Percentiles rank a stretch among this genome's conserved stretches.
Conservation (phyloP, 1,140 invertebrate species). For the Hyles euphorbiae region DNA sequence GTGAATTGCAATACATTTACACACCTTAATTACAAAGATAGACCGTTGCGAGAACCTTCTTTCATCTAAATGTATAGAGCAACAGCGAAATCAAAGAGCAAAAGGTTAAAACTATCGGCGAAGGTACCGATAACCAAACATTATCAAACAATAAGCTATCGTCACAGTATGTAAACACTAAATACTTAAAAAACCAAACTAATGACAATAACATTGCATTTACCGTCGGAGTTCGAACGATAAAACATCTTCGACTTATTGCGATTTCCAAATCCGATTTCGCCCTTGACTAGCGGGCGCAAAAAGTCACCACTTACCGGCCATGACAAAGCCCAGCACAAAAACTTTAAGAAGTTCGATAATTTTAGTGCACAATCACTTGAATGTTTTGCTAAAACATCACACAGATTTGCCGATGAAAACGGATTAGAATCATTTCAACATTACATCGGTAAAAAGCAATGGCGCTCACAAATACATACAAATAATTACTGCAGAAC, state of each 20-base stretch:
- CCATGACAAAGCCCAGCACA: constrained; percentile 76
- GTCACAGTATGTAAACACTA: constrained; percentile 68
- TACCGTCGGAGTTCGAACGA: constrained; percentile 76
- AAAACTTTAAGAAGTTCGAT: constrained; percentile 73
- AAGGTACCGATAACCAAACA: constrained; percentile 63
- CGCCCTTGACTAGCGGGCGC: constrained; percentile 75
- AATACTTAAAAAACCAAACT: constrained; percentile 66
- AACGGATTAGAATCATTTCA: constrained; percentile 75
- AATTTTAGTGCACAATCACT: constrained; percentile 73
- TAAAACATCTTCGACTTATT: constrained; percentile 76
- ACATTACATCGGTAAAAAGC: constrained; percentile 73
- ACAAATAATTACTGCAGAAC: constrained; percentile 71
- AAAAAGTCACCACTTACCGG: constrained; percentile 77
- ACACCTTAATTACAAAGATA: constrained; percentile 12
- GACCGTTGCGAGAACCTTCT: constrained; percentile 63
- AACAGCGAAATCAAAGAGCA: constrained; percentile 46
- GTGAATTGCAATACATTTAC: background rate
- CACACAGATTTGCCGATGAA: constrained; percentile 71
- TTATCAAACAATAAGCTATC: constrained; percentile 51
- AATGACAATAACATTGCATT: constrained; percentile 75
- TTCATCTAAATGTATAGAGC: constrained; percentile 43
- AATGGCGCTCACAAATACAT: constrained; percentile 74
- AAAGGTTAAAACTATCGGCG: constrained; percentile 64
- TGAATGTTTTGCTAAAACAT: constrained; percentile 72
- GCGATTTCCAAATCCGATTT: constrained; percentile 73